Conservation (phyloP, 1,140 invertebrate species). For the Habropoda laboriosa region DNA sequence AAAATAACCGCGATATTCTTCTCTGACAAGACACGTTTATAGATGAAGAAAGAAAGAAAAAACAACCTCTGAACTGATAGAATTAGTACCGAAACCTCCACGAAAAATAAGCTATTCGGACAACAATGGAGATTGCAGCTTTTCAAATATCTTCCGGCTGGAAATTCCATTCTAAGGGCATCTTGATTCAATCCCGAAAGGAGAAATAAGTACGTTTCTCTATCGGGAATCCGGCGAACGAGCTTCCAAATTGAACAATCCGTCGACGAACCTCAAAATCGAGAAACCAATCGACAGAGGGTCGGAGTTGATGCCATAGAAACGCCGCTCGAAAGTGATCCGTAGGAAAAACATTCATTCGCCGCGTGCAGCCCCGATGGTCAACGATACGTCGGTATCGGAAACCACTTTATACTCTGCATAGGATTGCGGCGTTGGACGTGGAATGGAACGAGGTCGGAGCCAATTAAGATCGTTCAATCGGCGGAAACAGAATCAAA, state of each 20-base stretch:
- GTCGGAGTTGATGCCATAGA: neutral
- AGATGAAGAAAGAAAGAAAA: no score
- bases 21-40: no score
- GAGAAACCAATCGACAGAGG: neutral
- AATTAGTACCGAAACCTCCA: no score
- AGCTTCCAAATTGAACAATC: neutral
- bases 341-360: constrained; percentile 35
- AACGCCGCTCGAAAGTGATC: constrained; percentile 5
- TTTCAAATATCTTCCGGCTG: neutral
- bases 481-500: constrained; percentile 36
- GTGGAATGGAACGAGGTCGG: constrained; percentile 32
- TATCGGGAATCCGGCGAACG: neutral
- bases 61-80: no score
- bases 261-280: constrained; percentile 19
- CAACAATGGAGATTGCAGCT: no score
- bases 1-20: no score
- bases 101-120: no score
- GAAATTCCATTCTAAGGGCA: neutral
- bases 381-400: constrained; percentile 31
- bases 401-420: constrained; percentile 37
- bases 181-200: neutral
- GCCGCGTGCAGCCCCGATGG: constrained; percentile 6
- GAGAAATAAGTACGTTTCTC: neutral
- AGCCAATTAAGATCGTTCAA: constrained; percentile 50
- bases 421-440: constrained; percentile 13